Percentiles rank a stretch among this genome's conserved stretches.
Conservation (phyloP, 1,140 invertebrate species). For the Ganaspis sp. region DNA sequence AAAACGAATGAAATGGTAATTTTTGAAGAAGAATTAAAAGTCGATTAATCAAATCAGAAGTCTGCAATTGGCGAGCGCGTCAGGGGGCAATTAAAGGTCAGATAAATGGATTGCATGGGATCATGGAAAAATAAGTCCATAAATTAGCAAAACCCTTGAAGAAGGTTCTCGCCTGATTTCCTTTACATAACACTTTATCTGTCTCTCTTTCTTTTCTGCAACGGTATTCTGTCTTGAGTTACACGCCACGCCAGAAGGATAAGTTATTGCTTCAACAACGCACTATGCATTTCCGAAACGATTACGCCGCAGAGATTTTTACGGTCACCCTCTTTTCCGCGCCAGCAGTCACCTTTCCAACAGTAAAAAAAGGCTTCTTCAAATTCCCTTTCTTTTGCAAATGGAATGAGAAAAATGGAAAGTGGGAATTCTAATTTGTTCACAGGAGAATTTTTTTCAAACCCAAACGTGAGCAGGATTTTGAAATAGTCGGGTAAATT, state of each 20-base stretch:
- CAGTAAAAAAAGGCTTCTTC: conserved; percentile 5
- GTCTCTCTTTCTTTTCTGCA: not conserved
- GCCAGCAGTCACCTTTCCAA: conserved; percentile 15
- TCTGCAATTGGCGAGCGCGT: not conserved
- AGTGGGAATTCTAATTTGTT: conserved; percentile 16
- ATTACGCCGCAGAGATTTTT: conserved; percentile 20
- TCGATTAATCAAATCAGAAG: conserved; percentile 21
- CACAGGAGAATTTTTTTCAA: not conserved
- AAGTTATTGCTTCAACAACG: conserved; percentile 27
- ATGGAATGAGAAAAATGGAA: conserved; percentile 15
- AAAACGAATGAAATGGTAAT: not conserved
- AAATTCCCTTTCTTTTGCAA: not conserved
- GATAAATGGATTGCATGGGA: not conserved
- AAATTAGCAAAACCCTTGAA: conserved; percentile 20
- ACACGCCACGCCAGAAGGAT: conserved; percentile 11
- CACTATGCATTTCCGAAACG: conserved; percentile 28
- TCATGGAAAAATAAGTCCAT: not conserved
- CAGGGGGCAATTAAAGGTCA: conserved; percentile 7
- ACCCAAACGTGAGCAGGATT: not conserved
- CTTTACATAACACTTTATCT: conserved; percentile 9
- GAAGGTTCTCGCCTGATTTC: not conserved
- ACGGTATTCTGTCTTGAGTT: not conserved
- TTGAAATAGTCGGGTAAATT: not conserved
- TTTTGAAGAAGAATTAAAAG: not conserved
- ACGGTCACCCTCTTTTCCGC: conserved; percentile 23